phyloP scores from a whole-genome alignment of 92 coral and sea anemone species.

The Ricordea florida region DNA sequence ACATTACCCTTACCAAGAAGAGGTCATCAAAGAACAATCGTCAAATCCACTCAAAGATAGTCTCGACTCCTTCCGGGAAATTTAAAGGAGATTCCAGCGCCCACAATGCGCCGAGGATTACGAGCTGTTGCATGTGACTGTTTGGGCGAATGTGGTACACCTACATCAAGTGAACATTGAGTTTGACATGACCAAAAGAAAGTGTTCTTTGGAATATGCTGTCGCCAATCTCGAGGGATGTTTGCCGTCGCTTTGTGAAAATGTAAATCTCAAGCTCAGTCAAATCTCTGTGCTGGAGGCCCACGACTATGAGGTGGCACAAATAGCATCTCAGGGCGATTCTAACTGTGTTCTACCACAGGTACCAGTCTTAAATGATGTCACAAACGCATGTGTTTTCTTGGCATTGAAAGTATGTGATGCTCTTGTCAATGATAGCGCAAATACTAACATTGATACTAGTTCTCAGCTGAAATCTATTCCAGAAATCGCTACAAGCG shows the following conservation, averaged over 20 bases:
- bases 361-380: background rate
- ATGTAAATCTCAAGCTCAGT: background rate
- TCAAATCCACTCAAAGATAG: constrained; percentile 1
- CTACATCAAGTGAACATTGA: background rate
- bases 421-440: background rate
- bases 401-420: constrained; percentile 5
- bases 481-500: background rate
- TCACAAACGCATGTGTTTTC: constrained; percentile 11
- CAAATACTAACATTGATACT: too few species aligned
- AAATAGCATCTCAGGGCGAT: background rate
- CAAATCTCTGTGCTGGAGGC: constrained; percentile 1
- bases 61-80: background rate
- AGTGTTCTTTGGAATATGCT: background rate
- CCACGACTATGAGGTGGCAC: background rate
- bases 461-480: constrained; percentile 7
- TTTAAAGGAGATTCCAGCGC: background rate
- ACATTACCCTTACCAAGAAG: constrained; percentile 18
- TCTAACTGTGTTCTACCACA: background rate
- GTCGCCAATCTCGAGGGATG: constrained; percentile 1
- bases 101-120: background rate
- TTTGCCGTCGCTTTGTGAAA: constrained; percentile 3
- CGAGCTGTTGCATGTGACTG: constrained; percentile 5
- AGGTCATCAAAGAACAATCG: background rate
- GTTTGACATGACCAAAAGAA: constrained; percentile 4
- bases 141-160: background rate